Evolutionary conservation across 2,888 invertebrate genomes (phyloP).

Genomic region (Acanthosepion lycidas): DNA sequence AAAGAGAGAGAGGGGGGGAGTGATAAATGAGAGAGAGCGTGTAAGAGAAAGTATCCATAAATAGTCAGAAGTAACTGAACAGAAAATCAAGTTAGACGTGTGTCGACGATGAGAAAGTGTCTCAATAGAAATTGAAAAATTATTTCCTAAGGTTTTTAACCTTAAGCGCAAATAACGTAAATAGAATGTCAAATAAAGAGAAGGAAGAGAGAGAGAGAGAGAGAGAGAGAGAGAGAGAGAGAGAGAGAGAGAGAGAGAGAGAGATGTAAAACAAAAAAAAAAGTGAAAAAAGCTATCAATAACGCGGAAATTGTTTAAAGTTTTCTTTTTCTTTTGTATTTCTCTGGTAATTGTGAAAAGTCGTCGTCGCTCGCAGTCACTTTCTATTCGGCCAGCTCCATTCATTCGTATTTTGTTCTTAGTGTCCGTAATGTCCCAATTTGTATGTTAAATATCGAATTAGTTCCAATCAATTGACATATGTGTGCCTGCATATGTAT

Average conservation of each 20-base stretch:
- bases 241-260: not conserved
- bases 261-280: not conserved
- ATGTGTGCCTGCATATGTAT: not conserved
- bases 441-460: not conserved
- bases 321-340: not conserved
- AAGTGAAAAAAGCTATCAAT: not conserved
- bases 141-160: not conserved
- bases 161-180: not conserved
- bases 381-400: not conserved
- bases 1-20: no score
- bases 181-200: not conserved
- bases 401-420: not conserved
- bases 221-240: not conserved
- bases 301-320: not conserved
- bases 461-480: not conserved
- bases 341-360: not conserved
- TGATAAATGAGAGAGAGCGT: no score
- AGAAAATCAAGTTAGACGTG: not conserved
- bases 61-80: not conserved
- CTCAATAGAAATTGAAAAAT: not conserved
- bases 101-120: not conserved
- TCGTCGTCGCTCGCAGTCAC: not conserved
- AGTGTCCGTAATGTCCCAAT: not conserved
- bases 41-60: not conserved
- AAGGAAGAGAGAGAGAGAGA: not conserved